Evolutionary conservation across 2,113 vertebrate genomes (phyloP).

Genomic region (Sylvietta virens): DNA sequence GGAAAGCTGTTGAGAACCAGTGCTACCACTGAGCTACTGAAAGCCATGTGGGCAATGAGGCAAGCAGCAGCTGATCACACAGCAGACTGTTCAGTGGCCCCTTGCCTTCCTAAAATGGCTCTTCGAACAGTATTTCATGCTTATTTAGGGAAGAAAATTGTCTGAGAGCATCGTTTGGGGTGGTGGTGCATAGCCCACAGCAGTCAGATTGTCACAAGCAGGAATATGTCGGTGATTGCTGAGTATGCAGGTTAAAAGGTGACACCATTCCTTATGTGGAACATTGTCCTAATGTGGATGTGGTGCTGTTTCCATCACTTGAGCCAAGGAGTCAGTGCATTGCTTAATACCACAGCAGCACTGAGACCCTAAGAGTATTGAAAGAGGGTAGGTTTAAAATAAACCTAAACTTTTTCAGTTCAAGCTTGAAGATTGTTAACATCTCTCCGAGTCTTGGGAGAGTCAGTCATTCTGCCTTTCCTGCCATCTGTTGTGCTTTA

Average conservation of each 20-base stretch:
- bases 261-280: background rate
- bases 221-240: background rate
- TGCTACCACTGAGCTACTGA: accelerated
- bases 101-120: background rate
- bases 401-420: background rate
- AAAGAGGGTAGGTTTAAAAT: background rate
- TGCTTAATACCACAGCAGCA: background rate
- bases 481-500: background rate
- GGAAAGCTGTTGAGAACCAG: background rate
- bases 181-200: accelerated
- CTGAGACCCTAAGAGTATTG: background rate
- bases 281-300: accelerated
- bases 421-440: background rate
- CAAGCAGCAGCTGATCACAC: background rate
- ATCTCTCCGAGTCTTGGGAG: background rate
- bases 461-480: background rate
- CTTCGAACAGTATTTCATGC: background rate
- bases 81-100: background rate
- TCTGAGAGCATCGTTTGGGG: background rate
- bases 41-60: too few species aligned
- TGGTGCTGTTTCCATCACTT: background rate
- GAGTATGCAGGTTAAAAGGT: background rate
- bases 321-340: background rate
- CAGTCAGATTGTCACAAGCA: background rate
- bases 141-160: background rate